Evolutionary conservation across 2,888 invertebrate species (phyloP), one percentile per base, ranked within the genome.

Genomic region (Pristionchus mayeri): DNA sequence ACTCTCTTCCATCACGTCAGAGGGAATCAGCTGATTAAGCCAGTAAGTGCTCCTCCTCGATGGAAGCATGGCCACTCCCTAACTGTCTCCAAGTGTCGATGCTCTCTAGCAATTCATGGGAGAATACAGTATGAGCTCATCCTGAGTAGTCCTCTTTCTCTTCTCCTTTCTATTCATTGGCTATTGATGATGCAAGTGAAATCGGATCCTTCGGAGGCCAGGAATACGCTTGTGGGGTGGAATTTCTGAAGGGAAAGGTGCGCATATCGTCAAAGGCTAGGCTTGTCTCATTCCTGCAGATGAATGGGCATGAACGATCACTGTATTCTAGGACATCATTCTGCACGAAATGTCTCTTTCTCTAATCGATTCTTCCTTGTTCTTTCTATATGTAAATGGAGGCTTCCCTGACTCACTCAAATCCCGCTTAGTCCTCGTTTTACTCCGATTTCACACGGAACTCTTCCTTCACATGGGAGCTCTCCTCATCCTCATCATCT

Each of bases 11-110:
- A 91, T 85, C 91, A 91, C 82, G 86, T 91, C 27, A 89, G 91
- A 34, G 91, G 91, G 18, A 91, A 91, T 85, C 89, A 89, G 27
- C 87, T 91, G n/a, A 90, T 91, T 84, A 91, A 91, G 84, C 89
- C 89, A 88, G 91, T 91, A 27, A 86, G 89, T 86, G 75, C 21
- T n/a, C n/a, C n/a, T n/a, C n/a, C n/a, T n/a, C n/a, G n/a, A 37
- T n/a, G 18, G n/a, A 40, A 40, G 4, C 60, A 30, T 60, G 30
- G 30, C 30, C 30, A 60, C 27, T 60, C 27, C 3, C 18, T 7
- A 60, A 60, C 7, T 11, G 60, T 27, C 30, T 27, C 60, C 13
- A 60, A 60, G 18, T 60, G n/a, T 60, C 60, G 60, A 60, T 27
- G 54, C 18, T n/a, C n/a, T 54, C 54, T 54, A 54, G 54, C n/a